These are phyloP conservation scores for Diuraphis noxia DNA, from an alignment of 1,140 invertebrate species.

Conservation along the genomic window DNA sequence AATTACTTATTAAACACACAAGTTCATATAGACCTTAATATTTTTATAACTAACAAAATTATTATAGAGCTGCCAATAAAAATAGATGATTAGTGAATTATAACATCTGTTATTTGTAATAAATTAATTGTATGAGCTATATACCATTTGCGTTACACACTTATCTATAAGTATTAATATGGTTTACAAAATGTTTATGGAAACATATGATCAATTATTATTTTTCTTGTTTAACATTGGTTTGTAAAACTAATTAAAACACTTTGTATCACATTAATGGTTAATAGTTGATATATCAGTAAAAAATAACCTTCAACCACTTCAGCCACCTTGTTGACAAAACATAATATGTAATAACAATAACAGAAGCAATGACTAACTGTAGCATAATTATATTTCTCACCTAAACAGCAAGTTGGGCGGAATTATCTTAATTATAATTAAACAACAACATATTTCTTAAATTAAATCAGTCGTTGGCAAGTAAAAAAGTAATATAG, in stretches of 20 bases:
- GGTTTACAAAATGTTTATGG: not conserved
- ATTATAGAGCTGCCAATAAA: not conserved
- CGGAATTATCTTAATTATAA: not conserved
- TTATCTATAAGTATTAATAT: not conserved
- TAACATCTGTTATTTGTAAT: not conserved
- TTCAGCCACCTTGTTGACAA: conserved; percentile 7
- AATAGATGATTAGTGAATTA: not conserved
- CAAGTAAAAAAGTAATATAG: not conserved
- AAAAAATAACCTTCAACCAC: conserved; percentile 24
- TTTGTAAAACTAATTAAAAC: not conserved
- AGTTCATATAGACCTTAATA: not conserved
- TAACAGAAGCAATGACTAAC: not conserved
- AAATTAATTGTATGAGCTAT: not conserved
- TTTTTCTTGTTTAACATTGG: not conserved
- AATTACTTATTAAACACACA: not conserved
- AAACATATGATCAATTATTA: not conserved
- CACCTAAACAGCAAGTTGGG: not conserved
- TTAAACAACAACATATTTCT: conserved; percentile 3
- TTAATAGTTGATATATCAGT: not conserved
- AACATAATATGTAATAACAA: not conserved
- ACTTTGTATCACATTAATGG: not conserved
- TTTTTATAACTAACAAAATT: not conserved
- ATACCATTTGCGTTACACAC: not conserved
- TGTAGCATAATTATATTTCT: not conserved
- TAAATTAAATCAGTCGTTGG: not conserved